These are phyloP conservation scores for Dicrostonyx torquatus DNA, from an alignment of 2,797 vertebrate genomes.

Conservation along the genomic window DNA sequence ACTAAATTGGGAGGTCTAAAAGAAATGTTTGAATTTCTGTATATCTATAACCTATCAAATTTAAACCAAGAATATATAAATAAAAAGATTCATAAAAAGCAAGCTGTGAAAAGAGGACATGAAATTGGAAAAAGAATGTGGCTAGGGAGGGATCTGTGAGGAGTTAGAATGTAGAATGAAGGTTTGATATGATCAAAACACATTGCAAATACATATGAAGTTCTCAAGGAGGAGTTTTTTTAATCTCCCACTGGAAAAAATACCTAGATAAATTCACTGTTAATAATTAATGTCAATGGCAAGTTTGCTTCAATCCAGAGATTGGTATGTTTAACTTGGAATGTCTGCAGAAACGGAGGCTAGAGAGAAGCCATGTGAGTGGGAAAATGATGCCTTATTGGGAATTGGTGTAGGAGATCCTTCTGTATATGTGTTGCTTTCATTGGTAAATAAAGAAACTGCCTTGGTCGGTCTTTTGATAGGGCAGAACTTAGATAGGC, in stretches of 20 bases:
- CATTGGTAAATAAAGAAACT: no score
- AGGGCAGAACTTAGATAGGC: no score
- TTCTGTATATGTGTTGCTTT: no score
- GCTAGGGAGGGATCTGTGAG: neutral
- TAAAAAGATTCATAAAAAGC: neutral
- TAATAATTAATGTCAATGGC: neutral
- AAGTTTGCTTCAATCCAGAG: neutral
- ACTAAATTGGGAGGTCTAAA: neutral
- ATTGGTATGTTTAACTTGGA: neutral
- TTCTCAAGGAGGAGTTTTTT: neutral
- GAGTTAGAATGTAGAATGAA: neutral
- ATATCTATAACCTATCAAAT: neutral
- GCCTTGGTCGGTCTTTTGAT: no score
- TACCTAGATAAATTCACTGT: neutral
- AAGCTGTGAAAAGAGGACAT: no score
- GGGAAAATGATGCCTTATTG: no score
- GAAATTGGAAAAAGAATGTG: neutral
- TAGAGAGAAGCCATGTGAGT: neutral
- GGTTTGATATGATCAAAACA: neutral
- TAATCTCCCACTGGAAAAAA: neutral
- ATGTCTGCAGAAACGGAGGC: neutral
- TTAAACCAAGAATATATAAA: neutral
- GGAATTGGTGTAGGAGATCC: no score
- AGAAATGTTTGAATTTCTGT: neutral
- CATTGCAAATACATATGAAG: neutral